Evolutionary conservation across 2,797 vertebrate species (phyloP).

Genomic region (Melanotaenia nigrans): DNA sequence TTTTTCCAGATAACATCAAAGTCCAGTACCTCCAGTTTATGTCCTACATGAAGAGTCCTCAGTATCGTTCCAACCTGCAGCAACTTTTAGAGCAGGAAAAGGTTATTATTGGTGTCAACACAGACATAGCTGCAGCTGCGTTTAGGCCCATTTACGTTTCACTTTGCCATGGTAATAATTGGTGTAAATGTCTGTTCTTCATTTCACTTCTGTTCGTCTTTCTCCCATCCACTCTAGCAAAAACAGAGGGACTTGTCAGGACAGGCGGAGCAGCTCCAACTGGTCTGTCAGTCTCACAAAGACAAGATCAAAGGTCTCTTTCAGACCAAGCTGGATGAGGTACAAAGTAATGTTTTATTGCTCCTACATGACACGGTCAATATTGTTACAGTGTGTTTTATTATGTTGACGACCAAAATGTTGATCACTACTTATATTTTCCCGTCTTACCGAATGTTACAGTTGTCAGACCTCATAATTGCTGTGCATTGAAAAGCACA

Average conservation of each 20-base stretch:
- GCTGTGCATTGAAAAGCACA: neutral
- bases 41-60: constrained; percentile 95
- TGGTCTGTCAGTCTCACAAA: constrained; percentile 93
- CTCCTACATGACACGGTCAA: neutral
- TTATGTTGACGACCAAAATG: neutral
- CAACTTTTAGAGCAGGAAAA: constrained; percentile 95
- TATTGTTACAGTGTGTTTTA: neutral
- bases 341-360: constrained; percentile 57
- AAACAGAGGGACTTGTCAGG: constrained; percentile 92
- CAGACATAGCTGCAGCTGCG: neutral
- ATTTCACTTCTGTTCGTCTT: neutral
- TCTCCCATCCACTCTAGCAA: constrained; percentile 78
- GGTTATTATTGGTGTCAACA: constrained; percentile 74
- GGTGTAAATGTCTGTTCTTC: neutral
- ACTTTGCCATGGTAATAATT: neutral
- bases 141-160: neutral
- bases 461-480: neutral
- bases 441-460: neutral
- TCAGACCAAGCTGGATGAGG: constrained; percentile 97
- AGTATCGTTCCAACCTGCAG: constrained; percentile 94
- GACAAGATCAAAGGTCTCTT: constrained; percentile 94
- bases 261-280: constrained; percentile 91
- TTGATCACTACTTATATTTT: neutral
- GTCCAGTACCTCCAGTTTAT: constrained; percentile 98
- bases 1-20: constrained; percentile 91